A percentile compares a stretch with the other conserved stretches of the same genome.
These are phyloP conservation scores for Cardiocondyla obscurior DNA, from an alignment of 1,140 invertebrate species.

Conservation along the genomic window DNA sequence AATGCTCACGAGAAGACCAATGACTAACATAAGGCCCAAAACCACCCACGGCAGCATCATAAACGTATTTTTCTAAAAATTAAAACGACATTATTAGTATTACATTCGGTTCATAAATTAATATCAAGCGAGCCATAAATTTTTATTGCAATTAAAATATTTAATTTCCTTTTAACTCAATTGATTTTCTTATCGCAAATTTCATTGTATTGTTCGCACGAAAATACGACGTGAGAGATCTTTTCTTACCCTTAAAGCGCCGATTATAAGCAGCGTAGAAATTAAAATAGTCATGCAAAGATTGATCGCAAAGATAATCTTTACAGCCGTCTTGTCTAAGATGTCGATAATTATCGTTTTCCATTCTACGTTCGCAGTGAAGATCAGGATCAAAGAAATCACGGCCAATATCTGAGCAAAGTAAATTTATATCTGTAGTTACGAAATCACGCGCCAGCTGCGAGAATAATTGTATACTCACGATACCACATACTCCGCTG, in stretches of 20 bases:
- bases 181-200: too few relatives aligned
- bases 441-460: not conserved
- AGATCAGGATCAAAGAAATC: constrained; percentile 84
- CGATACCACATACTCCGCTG: constrained; percentile 87
- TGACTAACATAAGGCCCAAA: constrained; percentile 89
- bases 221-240: not conserved
- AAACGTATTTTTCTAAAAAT: constrained; percentile 89
- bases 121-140: not conserved
- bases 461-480: constrained; percentile 77
- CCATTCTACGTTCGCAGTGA: constrained; percentile 86
- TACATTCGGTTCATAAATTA: not conserved
- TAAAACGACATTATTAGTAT: constrained; percentile 16
- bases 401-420: constrained; percentile 85
- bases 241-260: constrained; percentile 87
- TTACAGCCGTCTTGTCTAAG: constrained; percentile 85
- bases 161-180: too few relatives aligned
- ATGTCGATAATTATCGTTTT: constrained; percentile 89
- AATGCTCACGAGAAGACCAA: constrained; percentile 89
- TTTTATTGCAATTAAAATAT: too few relatives aligned
- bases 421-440: not conserved
- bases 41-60: constrained; percentile 93
- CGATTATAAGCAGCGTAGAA: constrained; percentile 89
- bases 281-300: constrained; percentile 92
- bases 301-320: constrained; percentile 91
- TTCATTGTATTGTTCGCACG: not conserved